These are phyloP conservation scores for Fragum sueziense DNA, from an alignment of 2,888 invertebrate genomes.

Conservation along the genomic window DNA sequence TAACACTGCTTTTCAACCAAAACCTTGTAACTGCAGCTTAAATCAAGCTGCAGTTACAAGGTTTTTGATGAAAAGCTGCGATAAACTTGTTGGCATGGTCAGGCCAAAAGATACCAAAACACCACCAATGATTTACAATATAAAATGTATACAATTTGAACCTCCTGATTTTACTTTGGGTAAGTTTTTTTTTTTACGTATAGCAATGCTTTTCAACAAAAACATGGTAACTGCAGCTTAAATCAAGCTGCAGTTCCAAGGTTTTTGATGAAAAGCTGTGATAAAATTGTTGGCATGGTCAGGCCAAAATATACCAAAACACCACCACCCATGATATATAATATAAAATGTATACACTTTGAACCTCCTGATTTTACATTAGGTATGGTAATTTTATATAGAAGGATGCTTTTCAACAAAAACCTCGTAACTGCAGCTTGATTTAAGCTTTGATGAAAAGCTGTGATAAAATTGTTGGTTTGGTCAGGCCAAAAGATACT, in stretches of 20 bases:
- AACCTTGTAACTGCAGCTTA: too few relatives aligned
- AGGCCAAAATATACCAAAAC: constrained; percentile 87
- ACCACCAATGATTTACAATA: constrained; percentile 91
- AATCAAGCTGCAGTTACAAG: too few relatives aligned
- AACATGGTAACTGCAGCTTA: too few relatives aligned
- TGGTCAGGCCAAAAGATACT: constrained; percentile 88
- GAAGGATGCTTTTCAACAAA: too few relatives aligned
- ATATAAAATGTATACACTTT: constrained; percentile 92
- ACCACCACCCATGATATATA: constrained; percentile 91
- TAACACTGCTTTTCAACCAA: too few relatives aligned
- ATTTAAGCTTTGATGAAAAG: too few relatives aligned
- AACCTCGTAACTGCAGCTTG: too few relatives aligned
- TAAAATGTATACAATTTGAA: constrained; percentile 91
- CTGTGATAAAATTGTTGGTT: too few relatives aligned
- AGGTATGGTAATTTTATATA: constrained; percentile 84
- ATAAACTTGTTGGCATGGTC: constrained; percentile 91
- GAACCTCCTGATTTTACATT: constrained; percentile 92
- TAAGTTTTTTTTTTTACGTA: constrained; percentile 81
- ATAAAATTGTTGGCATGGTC: constrained; percentile 91
- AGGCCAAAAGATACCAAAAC: constrained; percentile 87
- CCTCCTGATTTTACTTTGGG: constrained; percentile 94
- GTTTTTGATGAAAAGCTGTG: too few relatives aligned
- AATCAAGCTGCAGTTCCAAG: too few relatives aligned
- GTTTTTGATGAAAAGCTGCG: too few relatives aligned
- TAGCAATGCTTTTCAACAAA: too few relatives aligned